Conservation (phyloP, 2,888 invertebrate species). For the Caenorhabditis parvicauda region DNA sequence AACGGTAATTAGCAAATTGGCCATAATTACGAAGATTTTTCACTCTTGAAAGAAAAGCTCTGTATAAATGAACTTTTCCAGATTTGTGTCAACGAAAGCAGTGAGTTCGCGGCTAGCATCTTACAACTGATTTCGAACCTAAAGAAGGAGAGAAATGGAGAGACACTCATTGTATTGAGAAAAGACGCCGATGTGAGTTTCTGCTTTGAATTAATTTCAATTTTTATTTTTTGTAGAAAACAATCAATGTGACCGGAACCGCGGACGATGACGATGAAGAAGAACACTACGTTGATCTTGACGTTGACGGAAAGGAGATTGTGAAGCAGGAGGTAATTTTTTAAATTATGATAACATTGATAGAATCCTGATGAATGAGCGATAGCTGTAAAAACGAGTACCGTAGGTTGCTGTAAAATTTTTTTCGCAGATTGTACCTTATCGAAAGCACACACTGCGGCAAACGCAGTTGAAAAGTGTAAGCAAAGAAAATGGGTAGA, state of each 20-base stretch:
- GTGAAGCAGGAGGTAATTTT: neutral
- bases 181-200: slow-evolving; percentile 32
- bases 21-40: neutral
- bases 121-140: slow-evolving; percentile 70
- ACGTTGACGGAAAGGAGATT: slow-evolving; percentile 34
- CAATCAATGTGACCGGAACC: slow-evolving; percentile 4
- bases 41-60: neutral
- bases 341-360: too few relatives aligned
- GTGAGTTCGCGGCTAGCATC: slow-evolving; percentile 79
- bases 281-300: slow-evolving; percentile 61
- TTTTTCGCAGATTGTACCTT: too few relatives aligned
- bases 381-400: too few relatives aligned
- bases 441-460: too few relatives aligned
- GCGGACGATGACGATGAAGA: slow-evolving; percentile 63
- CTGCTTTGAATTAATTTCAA: neutral
- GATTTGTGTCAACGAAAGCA: slow-evolving; percentile 70
- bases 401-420: too few relatives aligned
- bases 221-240: slow-evolving; percentile 1
- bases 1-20: neutral
- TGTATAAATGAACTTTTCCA: slow-evolving; percentile 5
- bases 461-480: too few relatives aligned
- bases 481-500: too few relatives aligned
- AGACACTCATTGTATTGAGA: slow-evolving; percentile 67
- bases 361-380: too few relatives aligned
- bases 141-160: slow-evolving; percentile 68